These are phyloP conservation scores for Crypturellus tataupa DNA, from an alignment of 2,797 vertebrate genomes.

Conservation along the genomic window DNA sequence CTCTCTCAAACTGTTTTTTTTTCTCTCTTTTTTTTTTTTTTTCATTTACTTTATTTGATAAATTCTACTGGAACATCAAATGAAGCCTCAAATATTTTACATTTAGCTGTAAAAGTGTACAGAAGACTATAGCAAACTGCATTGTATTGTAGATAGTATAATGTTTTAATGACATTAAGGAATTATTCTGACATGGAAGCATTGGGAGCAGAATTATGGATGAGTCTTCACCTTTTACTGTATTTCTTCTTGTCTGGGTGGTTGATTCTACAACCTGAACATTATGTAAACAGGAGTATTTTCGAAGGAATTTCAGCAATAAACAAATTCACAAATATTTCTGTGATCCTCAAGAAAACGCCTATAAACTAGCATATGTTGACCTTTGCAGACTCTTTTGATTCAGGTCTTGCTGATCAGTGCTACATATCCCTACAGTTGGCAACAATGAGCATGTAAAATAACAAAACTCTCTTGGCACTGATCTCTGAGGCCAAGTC, in stretches of 20 bases:
- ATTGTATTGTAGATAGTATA: neutral
- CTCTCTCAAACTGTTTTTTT: neutral
- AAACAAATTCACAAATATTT: neutral
- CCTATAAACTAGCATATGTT: neutral
- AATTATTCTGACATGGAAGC: slow-evolving; percentile 1
- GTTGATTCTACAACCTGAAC: neutral
- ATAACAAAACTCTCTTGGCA: slow-evolving; percentile 33
- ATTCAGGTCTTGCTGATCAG: neutral
- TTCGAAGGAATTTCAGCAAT: slow-evolving; percentile 30
- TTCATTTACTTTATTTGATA: neutral
- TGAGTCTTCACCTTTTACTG: neutral
- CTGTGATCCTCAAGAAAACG: neutral
- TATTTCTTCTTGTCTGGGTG: neutral
- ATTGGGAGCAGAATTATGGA: neutral
- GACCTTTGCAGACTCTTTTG: slow-evolving; percentile 23
- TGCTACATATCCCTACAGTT: neutral
- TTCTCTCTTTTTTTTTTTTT: too few relatives aligned
- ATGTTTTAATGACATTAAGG: neutral
- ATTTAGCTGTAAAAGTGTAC: neutral
- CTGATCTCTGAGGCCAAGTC: slow-evolving; percentile 50
- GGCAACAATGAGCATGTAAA: neutral
- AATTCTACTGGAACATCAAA: neutral
- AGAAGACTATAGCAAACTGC: neutral
- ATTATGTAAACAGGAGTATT: slow-evolving; percentile 1
- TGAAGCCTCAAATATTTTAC: neutral